These are phyloP conservation scores for Oceanodroma leucorhoa DNA, from an alignment of 2,797 vertebrate genomes.

Conservation along the genomic window DNA sequence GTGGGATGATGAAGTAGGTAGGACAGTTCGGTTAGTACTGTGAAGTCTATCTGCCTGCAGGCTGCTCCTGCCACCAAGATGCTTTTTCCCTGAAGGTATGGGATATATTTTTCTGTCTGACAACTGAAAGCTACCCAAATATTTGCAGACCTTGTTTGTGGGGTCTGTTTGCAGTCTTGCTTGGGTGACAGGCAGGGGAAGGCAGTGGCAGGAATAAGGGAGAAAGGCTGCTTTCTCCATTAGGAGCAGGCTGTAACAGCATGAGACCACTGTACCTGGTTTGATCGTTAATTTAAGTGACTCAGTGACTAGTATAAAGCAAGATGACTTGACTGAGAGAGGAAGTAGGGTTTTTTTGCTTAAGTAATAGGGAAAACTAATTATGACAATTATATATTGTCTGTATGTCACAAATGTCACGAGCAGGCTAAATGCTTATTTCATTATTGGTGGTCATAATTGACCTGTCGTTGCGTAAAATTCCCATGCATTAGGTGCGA, in stretches of 20 bases:
- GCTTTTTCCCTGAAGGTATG: accelerated
- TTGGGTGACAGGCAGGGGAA: not conserved
- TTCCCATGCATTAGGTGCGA: not conserved
- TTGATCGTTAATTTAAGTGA: not conserved
- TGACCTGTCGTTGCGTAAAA: not conserved
- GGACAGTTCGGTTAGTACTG: not conserved
- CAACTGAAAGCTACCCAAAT: not conserved
- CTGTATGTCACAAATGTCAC: not conserved
- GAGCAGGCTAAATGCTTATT: not conserved
- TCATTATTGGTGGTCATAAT: not conserved
- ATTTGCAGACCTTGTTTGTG: not conserved
- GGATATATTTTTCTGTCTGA: not conserved
- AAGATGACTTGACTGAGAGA: not conserved
- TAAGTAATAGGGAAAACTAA: not conserved
- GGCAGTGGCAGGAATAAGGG: not conserved
- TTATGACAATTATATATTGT: not conserved
- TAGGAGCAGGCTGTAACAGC: not conserved
- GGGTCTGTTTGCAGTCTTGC: not conserved
- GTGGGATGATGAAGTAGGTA: not conserved
- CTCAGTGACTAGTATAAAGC: not conserved
- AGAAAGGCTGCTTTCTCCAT: not conserved
- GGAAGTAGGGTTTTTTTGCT: not conserved
- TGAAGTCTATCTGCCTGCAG: not conserved
- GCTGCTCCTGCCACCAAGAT: not conserved
- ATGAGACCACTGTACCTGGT: not conserved